Percentiles rank a stretch among this genome's conserved stretches.
These are phyloP conservation scores for Saturnia pavonia DNA, from an alignment of 2,888 invertebrate species.

Conservation along the genomic window DNA sequence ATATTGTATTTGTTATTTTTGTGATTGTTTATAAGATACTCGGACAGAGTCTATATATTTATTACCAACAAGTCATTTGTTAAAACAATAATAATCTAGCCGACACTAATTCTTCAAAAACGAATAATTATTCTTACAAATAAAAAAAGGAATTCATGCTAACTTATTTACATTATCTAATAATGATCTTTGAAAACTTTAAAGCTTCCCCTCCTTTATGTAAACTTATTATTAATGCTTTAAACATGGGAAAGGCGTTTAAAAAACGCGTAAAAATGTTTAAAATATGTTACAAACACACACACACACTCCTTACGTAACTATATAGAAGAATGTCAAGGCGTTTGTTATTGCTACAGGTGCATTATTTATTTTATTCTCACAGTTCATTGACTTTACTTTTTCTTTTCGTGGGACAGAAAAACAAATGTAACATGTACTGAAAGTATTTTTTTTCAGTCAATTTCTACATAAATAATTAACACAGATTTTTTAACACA, in stretches of 20 bases:
- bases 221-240: conserved; percentile 56
- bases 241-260: conserved; percentile 23
- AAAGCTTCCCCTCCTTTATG: conserved; percentile 45
- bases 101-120: conserved; percentile 47
- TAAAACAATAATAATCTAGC: conserved; percentile 53
- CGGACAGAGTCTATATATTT: conserved; percentile 26
- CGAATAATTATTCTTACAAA: conserved; percentile 49
- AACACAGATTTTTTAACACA: no score
- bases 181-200: conserved; percentile 35
- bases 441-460: background rate
- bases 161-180: conserved; percentile 64
- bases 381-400: conserved; percentile 5
- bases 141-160: conserved; percentile 59
- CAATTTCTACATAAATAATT: background rate
- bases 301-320: conserved; percentile 16
- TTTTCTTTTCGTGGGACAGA: background rate
- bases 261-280: conserved; percentile 3
- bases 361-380: conserved; percentile 14
- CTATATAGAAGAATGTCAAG: conserved; percentile 10
- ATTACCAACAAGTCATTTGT: conserved; percentile 41
- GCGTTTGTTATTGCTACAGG: conserved; percentile 17
- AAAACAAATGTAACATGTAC: no score
- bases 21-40: conserved; percentile 12
- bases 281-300: conserved; percentile 11
- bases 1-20: conserved; percentile 5